A percentile compares a stretch with the other conserved stretches of the same genome.
These are phyloP conservation scores for Heterodera carotae DNA, from an alignment of 1,140 invertebrate genomes.

Conservation along the genomic window DNA sequence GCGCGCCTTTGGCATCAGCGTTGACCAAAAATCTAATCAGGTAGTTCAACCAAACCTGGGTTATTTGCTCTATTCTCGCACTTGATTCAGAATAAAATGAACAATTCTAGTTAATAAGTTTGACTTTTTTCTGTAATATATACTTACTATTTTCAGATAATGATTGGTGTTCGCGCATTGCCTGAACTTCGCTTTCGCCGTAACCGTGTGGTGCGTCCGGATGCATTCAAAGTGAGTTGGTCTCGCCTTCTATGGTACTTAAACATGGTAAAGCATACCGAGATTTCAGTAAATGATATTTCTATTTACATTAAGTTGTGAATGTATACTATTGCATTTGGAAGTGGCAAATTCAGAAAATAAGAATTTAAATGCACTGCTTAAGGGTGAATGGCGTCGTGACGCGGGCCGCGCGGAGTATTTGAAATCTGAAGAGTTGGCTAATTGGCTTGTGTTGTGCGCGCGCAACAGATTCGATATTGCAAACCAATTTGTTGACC, in stretches of 20 bases:
- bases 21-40: conserved; percentile 17
- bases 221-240: neutral
- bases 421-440: neutral
- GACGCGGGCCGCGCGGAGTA: conserved; percentile 19
- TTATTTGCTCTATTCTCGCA: neutral
- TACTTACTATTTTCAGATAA: conserved; percentile 2
- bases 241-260: too few species aligned
- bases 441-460: conserved; percentile 22
- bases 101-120: too few species aligned
- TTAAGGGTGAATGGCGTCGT: conserved; percentile 25
- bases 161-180: conserved; percentile 20
- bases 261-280: too few species aligned
- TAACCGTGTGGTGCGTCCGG: conserved; percentile 11
- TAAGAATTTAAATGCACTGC: too few species aligned
- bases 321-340: too few species aligned
- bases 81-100: too few species aligned
- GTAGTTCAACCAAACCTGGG: neutral
- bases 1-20: conserved; percentile 10
- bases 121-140: neutral
- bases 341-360: too few species aligned
- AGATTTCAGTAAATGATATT: too few species aligned
- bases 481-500: neutral
- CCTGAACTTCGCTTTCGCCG: conserved; percentile 6
- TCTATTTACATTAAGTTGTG: too few species aligned
- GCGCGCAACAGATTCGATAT: neutral